Evolutionary conservation across 2,113 vertebrate species (phyloP).

Genomic region (Seriola quinqueradiata): DNA sequence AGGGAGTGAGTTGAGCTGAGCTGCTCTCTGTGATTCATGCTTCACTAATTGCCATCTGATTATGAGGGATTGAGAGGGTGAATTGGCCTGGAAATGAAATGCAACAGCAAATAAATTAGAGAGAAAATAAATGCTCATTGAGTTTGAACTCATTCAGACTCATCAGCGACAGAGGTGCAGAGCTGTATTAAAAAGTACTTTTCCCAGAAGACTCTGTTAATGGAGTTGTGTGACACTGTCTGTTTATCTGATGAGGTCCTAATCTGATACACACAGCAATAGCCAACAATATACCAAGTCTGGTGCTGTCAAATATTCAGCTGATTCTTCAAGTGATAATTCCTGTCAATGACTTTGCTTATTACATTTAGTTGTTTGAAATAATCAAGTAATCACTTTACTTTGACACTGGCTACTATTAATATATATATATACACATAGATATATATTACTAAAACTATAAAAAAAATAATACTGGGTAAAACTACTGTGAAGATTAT

Average conservation of each 20-base stretch:
- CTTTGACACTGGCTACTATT: background rate
- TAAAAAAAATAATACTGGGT: background rate
- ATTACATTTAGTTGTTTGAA: slow-evolving; percentile 20
- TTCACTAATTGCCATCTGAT: slow-evolving; percentile 79
- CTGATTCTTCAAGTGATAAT: slow-evolving; percentile 44
- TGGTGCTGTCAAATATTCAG: slow-evolving; percentile 50
- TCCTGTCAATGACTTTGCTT: slow-evolving; percentile 40
- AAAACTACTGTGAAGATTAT: background rate
- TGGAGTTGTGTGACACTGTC: slow-evolving; percentile 66
- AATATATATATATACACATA: background rate
- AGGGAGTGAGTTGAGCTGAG: slow-evolving; percentile 49
- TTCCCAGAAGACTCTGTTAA: slow-evolving; percentile 67
- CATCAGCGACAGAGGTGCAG: slow-evolving; percentile 58
- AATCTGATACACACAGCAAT: slow-evolving; percentile 45
- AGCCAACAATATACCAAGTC: slow-evolving; percentile 32
- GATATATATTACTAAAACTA: background rate
- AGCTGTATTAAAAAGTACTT: slow-evolving; percentile 65
- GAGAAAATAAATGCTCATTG: slow-evolving; percentile 73
- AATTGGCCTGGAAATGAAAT: slow-evolving; percentile 79
- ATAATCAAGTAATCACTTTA: slow-evolving; percentile 13
- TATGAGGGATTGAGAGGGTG: slow-evolving; percentile 74
- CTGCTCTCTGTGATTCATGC: slow-evolving; percentile 70
- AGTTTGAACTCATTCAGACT: slow-evolving; percentile 72
- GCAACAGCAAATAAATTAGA: slow-evolving; percentile 77
- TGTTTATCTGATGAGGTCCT: slow-evolving; percentile 68